Base-by-base conservation (phyloP, 2,113 vertebrate species). In the Megaceryle maxima region DNA sequence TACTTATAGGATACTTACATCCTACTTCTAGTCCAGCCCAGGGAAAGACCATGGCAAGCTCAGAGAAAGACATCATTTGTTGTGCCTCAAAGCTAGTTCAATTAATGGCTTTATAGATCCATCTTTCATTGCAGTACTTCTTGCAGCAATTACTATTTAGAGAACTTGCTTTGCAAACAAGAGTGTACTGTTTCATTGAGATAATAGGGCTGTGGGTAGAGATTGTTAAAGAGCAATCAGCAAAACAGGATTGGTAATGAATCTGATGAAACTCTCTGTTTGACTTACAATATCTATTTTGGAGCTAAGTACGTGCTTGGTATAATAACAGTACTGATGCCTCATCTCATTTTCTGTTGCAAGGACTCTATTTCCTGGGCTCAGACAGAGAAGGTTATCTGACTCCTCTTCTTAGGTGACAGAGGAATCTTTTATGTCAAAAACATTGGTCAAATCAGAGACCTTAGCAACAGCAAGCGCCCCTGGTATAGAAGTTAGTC, bases 181-280 rank as follows among this genome's bases (percentile, higher is more conserved):
- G 89, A 93, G 86, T 6, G 13, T 83, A 92, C 76, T 94, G 96
- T 95, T 96, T 96, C 89, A 88, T 83, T 95, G 94, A 96, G 92
- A 96, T 96, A 97, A 97, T 95, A 88, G 83, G 79, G 57, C 85
- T 95, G 91, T 76, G 90, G 90, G 84, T 70, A 96, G 93, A 95
- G 91, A 96, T 50, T 96, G 94, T 95, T 96, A 87, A 91, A 91
- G 92, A 96, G 89, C 94, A 94, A 97, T 97, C 95, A 96, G 96
- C 82, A 94, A 96, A 96, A 91, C 92, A 96, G 92, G 87, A 67
- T 29, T 96, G 92, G 92, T 95, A 97, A 97, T 96, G 96, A 96
- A 97, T 97, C 89, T 95, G 96, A 95, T 96, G 87, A 95, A 95
- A 94, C 83, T 82, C 82, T 94, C 87, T 94, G 87, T 94, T 96